phyloP scores from a whole-genome alignment of 2,797 vertebrate species.

The Microcaecilia unicolor region DNA sequence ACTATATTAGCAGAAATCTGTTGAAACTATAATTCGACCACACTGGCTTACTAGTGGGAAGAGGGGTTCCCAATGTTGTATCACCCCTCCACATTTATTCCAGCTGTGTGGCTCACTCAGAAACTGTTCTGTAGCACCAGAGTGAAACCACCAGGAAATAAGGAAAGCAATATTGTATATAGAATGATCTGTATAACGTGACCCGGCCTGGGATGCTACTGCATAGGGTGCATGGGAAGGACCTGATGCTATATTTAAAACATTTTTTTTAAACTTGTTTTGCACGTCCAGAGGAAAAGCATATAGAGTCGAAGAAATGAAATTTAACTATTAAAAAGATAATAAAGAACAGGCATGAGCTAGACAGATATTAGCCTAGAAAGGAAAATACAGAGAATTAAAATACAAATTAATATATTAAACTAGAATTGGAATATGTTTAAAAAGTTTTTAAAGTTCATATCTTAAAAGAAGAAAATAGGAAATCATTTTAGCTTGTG shows the following conservation, averaged over 20 bases:
- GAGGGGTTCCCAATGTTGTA: too few species aligned
- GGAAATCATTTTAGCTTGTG: slow-evolving; percentile 70
- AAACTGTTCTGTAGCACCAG: slow-evolving; percentile 65
- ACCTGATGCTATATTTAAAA: slow-evolving; percentile 58
- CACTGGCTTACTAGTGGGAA: slow-evolving; percentile 45
- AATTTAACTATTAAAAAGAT: slow-evolving; percentile 44
- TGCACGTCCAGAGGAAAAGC: slow-evolving; percentile 60
- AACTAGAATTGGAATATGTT: slow-evolving; percentile 71
- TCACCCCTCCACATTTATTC: slow-evolving; percentile 52
- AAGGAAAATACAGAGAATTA: slow-evolving; percentile 52
- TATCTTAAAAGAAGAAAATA: slow-evolving; percentile 54
- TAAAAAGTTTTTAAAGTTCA: slow-evolving; percentile 65
- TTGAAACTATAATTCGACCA: slow-evolving; percentile 42
- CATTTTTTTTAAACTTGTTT: slow-evolving; percentile 60
- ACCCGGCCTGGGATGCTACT: slow-evolving; percentile 64
- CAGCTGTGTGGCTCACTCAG: slow-evolving; percentile 56
- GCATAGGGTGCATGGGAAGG: slow-evolving; percentile 64
- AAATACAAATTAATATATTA: slow-evolving; percentile 74
- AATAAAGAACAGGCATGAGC: slow-evolving; percentile 59
- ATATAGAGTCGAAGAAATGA: slow-evolving; percentile 57
- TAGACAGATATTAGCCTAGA: slow-evolving; percentile 58
- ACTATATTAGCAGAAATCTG: slow-evolving; percentile 54
- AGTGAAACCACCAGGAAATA: slow-evolving; percentile 62
- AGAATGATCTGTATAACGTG: slow-evolving; percentile 59
- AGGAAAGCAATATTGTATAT: slow-evolving; percentile 77